These are phyloP conservation scores for Leptura quadrifasciata DNA, from an alignment of 2,888 invertebrate genomes.

Conservation along the genomic window DNA sequence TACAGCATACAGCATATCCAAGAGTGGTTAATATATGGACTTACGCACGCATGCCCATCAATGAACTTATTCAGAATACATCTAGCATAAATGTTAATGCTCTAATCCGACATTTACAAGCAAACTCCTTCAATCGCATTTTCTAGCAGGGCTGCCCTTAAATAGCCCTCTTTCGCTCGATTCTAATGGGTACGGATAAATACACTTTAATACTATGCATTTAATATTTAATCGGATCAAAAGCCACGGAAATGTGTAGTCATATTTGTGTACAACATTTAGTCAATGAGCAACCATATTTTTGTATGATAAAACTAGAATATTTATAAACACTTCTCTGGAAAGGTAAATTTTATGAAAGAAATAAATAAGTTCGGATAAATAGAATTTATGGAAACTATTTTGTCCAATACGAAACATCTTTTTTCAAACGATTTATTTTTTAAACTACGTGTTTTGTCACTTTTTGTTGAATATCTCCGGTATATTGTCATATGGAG, in stretches of 20 bases:
- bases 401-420: too few relatives aligned
- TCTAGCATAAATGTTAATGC: slow-evolving; percentile 73
- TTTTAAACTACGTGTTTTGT: too few relatives aligned
- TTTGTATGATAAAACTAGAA: neutral
- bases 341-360: too few relatives aligned
- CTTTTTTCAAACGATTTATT: too few relatives aligned
- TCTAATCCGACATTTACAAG: slow-evolving; percentile 73
- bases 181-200: slow-evolving; percentile 46
- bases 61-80: slow-evolving; percentile 71
- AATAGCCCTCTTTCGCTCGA: slow-evolving; percentile 48
- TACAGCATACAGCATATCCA: slow-evolving; percentile 45
- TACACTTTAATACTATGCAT: slow-evolving; percentile 41
- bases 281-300: neutral
- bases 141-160: slow-evolving; percentile 50
- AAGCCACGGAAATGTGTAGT: neutral
- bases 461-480: too few relatives aligned
- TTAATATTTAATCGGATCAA: slow-evolving; percentile 15
- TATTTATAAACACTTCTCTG: too few relatives aligned
- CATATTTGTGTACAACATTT: neutral
- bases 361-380: too few relatives aligned
- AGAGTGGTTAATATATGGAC: slow-evolving; percentile 66
- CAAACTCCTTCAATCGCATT: slow-evolving; percentile 66
- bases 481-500: too few relatives aligned
- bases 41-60: slow-evolving; percentile 67
- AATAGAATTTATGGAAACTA: too few relatives aligned